phyloP scores from a whole-genome alignment of 2,113 vertebrate species.

The Glaucomys volans region DNA sequence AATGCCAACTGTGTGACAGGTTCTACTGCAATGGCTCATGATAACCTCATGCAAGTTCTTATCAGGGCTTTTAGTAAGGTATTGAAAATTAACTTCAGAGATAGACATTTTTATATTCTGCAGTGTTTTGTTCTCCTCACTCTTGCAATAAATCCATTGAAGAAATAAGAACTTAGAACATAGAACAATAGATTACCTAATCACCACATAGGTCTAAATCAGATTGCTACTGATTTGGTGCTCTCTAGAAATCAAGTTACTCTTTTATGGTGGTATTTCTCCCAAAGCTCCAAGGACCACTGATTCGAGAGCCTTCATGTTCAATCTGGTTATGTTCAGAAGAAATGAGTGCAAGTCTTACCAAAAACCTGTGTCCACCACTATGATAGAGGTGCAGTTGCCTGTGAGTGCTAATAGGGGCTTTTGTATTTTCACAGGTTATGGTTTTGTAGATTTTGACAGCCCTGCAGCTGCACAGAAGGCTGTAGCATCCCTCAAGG shows the following conservation, averaged over 20 bases:
- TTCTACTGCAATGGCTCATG: neutral
- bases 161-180: neutral
- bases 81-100: neutral
- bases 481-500: conserved; percentile 98
- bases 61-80: neutral
- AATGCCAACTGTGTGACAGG: neutral
- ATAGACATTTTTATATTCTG: neutral
- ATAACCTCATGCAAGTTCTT: neutral
- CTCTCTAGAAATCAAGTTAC: neutral
- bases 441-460: conserved; percentile 99
- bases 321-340: neutral
- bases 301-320: neutral
- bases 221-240: neutral
- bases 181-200: neutral
- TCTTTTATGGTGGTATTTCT: neutral
- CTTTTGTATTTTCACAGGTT: conserved; percentile 89
- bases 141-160: neutral
- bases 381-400: neutral
- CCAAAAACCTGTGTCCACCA: accelerated
- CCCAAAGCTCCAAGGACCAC: neutral
- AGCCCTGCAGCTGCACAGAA: conserved; percentile 99
- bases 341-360: neutral
- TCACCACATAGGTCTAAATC: neutral
- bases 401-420: conserved; percentile 44
- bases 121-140: neutral